These are phyloP conservation scores for Sternarchorhynchus goeldii DNA, from an alignment of 2,797 vertebrate species.

Conservation along the genomic window DNA sequence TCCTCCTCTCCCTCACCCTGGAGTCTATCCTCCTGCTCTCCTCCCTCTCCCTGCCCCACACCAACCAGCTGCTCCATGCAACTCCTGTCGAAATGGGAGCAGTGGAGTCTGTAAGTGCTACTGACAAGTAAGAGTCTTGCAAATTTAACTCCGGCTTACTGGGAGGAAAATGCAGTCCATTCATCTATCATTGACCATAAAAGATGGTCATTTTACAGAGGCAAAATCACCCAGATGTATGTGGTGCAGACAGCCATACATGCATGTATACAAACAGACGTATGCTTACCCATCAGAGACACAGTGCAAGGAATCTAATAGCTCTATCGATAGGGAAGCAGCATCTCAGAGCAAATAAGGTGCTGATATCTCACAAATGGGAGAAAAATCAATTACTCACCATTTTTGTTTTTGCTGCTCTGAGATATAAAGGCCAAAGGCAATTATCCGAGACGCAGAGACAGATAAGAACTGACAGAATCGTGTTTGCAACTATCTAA, in stretches of 20 bases:
- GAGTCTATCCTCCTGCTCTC: too few species aligned
- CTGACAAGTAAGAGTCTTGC: conserved; percentile 21
- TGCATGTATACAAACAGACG: background rate
- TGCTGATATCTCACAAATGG: conserved; percentile 56
- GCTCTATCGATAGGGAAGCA: conserved; percentile 48
- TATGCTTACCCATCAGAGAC: conserved; percentile 40
- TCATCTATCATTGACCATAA: conserved; percentile 19
- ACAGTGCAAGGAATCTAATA: conserved; percentile 50
- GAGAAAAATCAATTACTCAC: conserved; percentile 57
- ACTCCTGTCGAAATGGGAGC: too few species aligned
- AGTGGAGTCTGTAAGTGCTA: conserved; percentile 13
- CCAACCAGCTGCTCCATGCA: too few species aligned
- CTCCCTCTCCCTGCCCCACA: too few species aligned
- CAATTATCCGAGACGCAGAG: conserved; percentile 60
- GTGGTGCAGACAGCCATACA: conserved; percentile 28
- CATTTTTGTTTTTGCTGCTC: conserved; percentile 54
- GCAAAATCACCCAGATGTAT: conserved; percentile 11
- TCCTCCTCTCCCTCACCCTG: too few species aligned
- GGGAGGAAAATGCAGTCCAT: conserved; percentile 35
- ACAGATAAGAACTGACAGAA: conserved; percentile 59
- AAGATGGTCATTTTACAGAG: background rate
- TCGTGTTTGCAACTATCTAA: conserved; percentile 52
- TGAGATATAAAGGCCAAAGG: conserved; percentile 56
- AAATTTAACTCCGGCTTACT: conserved; percentile 29
- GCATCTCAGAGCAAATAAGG: conserved; percentile 55